A percentile compares a stretch with the other conserved stretches of the same genome.
phyloP scores from a whole-genome alignment of 2,888 invertebrate species.

The Xestia xanthographa region DNA sequence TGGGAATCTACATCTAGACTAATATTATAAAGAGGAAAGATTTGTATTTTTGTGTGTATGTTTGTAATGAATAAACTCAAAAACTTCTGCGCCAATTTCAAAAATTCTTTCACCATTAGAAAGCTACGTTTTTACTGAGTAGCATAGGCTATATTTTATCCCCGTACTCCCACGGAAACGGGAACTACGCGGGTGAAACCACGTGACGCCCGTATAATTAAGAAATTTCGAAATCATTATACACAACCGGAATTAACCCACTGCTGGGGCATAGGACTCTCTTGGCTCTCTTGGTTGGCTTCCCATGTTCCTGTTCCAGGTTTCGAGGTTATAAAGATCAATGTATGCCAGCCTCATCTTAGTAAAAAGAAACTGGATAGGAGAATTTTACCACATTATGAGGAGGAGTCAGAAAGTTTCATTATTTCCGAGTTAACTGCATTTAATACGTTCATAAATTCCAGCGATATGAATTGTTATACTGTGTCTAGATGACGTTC shows the following conservation, averaged over 20 bases:
- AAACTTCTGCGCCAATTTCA: too few species aligned
- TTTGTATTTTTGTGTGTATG: too few species aligned
- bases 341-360: background rate
- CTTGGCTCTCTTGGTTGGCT: background rate
- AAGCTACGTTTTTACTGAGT: too few species aligned
- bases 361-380: background rate
- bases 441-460: background rate
- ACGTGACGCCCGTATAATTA: too few species aligned
- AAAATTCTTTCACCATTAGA: too few species aligned
- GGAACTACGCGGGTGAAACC: too few species aligned
- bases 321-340: background rate
- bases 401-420: background rate
- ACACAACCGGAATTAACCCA: background rate
- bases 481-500: constrained; percentile 14
- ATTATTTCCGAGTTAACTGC: background rate
- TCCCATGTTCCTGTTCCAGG: background rate
- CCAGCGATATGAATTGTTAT: background rate
- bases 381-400: constrained; percentile 25
- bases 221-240: background rate
- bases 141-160: too few species aligned
- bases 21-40: too few species aligned
- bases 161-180: too few species aligned
- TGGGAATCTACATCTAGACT: background rate
- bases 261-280: background rate
- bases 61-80: too few species aligned